These are phyloP conservation scores for Tenualosa ilisha DNA, from an alignment of 2,797 vertebrate species.

Conservation along the genomic window DNA sequence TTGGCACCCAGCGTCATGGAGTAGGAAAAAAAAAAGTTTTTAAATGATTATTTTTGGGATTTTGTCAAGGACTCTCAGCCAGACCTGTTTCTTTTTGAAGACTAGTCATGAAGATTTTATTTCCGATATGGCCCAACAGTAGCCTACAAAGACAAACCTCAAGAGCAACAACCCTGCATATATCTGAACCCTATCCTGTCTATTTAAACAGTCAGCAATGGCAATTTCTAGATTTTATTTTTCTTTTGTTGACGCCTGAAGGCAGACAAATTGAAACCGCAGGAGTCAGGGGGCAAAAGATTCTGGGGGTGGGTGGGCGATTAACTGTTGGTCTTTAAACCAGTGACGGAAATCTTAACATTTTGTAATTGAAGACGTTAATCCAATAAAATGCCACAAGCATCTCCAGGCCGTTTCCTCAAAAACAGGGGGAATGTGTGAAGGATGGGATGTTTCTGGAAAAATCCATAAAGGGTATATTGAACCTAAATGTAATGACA, in stretches of 20 bases:
- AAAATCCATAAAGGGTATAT: constrained; percentile 45
- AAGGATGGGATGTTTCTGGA: constrained; percentile 31
- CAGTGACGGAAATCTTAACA: constrained; percentile 67
- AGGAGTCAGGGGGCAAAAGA: not conserved
- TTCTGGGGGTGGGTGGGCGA: constrained; percentile 14
- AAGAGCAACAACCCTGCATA: not conserved
- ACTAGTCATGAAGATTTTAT: not conserved
- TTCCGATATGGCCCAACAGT: not conserved
- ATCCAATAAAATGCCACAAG: constrained; percentile 25
- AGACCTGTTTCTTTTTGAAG: not conserved
- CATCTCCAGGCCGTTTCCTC: constrained; percentile 34
- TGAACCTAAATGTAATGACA: constrained; percentile 43
- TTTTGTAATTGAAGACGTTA: constrained; percentile 46
- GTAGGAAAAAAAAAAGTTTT: not conserved
- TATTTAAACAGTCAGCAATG: not conserved
- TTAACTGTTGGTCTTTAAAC: constrained; percentile 68
- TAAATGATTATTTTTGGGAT: constrained; percentile 12
- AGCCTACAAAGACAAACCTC: not conserved
- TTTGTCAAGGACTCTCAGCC: not conserved
- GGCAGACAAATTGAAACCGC: not conserved
- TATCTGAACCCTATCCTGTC: not conserved
- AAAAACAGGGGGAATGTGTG: constrained; percentile 34
- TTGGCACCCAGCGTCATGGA: not conserved
- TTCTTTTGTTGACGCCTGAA: not conserved
- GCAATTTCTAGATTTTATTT: not conserved